Evolutionary conservation across 1,140 invertebrate genomes (phyloP), one percentile per base, ranked within the genome.

Genomic region (Schlechtendalia chinensis): DNA sequence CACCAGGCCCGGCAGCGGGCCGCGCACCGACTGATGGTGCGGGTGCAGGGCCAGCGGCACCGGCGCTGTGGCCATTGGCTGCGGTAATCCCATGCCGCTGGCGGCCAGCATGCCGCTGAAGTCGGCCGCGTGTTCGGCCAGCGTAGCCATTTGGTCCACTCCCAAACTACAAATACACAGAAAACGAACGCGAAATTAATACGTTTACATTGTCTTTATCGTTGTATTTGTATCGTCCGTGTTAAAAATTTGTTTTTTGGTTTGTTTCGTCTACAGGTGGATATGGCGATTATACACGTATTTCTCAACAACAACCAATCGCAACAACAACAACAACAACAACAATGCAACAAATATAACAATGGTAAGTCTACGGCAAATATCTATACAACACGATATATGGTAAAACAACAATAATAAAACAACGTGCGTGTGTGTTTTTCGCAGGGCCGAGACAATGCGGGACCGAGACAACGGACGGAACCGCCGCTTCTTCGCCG

Each of bases 141-240:
- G 53, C 27, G 83, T 82, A 54, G 83, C 83, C 82, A 84, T 82
- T 58, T 82, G 82, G 67, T 84, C 84, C 83, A 84, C 82, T 75
- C 84, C 84, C 83, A 84, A 83, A 81, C 84, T 84, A 81, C n/a
- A 83, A 82, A 75, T 69, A 29, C 80, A 54, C 3, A 5, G 10
- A 74, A 47, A 50, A 80, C 50, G 32, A 19, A 10, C 10, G 10
- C 10, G 10, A 10, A 50, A 50, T 50, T 50, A 50, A 11, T 12
- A 50, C 11, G 47, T 50, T 50, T 39, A 39, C n/a, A 39, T 8
- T 3, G 32, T 39, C 32, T 3, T 39, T 8, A 8, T 8, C 3
- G 3, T 39, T 39, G 8, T 39, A 39, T 39, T 39, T 8, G 32
- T 63, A 32, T 63, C 54, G 17, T 53, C 29, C n/a, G 19, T 54